These are phyloP conservation scores for Ptychoptera contaminata DNA, from an alignment of 2,888 invertebrate species.

Conservation along the genomic window DNA sequence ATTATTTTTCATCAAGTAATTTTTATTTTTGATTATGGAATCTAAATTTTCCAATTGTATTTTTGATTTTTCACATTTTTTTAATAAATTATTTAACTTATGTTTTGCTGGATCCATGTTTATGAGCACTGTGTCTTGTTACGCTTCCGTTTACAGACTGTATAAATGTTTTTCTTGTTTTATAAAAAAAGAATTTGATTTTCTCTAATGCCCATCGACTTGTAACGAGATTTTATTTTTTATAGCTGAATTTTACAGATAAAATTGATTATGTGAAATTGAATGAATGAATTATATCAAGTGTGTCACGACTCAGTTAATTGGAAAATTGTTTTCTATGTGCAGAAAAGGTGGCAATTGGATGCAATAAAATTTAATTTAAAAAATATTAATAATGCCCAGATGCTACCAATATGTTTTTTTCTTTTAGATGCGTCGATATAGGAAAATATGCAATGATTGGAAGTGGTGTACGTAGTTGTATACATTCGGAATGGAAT, in stretches of 20 bases:
- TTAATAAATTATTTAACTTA: constrained; percentile 5
- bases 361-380: constrained; percentile 1
- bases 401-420: background rate
- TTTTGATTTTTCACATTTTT: constrained; percentile 6
- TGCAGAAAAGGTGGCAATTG: background rate
- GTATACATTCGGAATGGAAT: constrained; percentile 68
- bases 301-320: background rate
- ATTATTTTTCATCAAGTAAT: no score
- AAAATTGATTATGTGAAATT: no score
- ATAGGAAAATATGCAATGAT: constrained; percentile 75
- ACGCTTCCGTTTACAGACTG: no score
- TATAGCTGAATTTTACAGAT: no score
- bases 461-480: constrained; percentile 56
- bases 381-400: background rate
- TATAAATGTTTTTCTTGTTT: no score
- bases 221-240: no score
- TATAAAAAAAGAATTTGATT: no score
- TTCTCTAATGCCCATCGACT: no score
- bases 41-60: constrained; percentile 3
- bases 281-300: no score
- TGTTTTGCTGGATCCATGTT: constrained; percentile 3
- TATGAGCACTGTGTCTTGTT: no score
- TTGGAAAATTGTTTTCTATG: background rate
- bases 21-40: background rate
- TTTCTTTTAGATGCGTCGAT: constrained; percentile 47